phyloP scores from a whole-genome alignment of 2,888 invertebrate genomes.

The Lycaena phlaeas region DNA sequence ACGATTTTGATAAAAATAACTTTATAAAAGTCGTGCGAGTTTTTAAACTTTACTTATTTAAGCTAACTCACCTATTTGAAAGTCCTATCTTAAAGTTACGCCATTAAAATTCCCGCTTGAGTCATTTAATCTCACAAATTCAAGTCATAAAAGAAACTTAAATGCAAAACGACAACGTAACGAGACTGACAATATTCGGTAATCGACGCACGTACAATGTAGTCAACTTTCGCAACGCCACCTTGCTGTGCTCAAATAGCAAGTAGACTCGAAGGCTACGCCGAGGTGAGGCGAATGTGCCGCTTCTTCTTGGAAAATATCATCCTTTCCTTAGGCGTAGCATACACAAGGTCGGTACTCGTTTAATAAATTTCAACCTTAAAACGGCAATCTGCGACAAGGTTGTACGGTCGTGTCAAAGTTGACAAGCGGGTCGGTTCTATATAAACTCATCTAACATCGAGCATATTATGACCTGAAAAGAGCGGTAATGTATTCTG shows the following conservation, averaged over 20 bases:
- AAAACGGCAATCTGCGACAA: background rate
- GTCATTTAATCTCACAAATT: constrained; percentile 28
- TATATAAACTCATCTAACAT: no score
- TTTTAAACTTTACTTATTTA: no score
- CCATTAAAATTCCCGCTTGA: constrained; percentile 19
- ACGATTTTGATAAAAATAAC: no score
- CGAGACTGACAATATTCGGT: constrained; percentile 46
- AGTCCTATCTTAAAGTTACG: background rate
- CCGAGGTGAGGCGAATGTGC: constrained; percentile 18
- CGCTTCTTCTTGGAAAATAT: constrained; percentile 13
- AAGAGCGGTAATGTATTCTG: no score
- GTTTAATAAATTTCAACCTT: background rate
- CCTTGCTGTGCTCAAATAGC: constrained; percentile 56
- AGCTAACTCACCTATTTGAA: no score
- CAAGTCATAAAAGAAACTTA: constrained; percentile 43
- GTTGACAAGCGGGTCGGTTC: no score
- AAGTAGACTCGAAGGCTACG: constrained; percentile 58
- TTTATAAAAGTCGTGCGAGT: no score
- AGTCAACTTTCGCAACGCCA: constrained; percentile 69
- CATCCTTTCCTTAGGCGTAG: constrained; percentile 6
- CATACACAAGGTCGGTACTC: background rate
- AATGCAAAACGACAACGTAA: constrained; percentile 42
- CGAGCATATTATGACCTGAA: no score
- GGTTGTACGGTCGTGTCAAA: no score
- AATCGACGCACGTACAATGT: constrained; percentile 57